Percentiles rank a stretch among this genome's conserved stretches.
These are phyloP conservation scores for Apteryx mantelli DNA, from an alignment of 2,113 vertebrate genomes.

Conservation along the genomic window DNA sequence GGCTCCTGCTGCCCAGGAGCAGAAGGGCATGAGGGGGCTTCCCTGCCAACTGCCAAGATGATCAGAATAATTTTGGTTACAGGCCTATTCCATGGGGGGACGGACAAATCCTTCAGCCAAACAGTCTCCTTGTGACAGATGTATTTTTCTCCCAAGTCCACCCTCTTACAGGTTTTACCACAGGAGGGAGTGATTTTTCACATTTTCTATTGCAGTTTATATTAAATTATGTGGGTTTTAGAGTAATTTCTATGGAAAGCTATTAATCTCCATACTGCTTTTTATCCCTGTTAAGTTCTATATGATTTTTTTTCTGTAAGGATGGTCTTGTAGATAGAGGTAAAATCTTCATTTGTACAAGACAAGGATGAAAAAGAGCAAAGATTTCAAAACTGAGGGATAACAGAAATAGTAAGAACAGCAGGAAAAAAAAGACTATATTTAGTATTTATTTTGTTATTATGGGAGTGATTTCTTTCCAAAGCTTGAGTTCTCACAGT, in stretches of 20 bases:
- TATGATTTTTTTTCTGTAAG: background rate
- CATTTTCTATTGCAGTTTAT: background rate
- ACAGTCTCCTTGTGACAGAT: background rate
- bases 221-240: background rate
- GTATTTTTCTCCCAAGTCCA: background rate
- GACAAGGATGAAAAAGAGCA: background rate
- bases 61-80: background rate
- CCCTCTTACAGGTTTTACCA: constrained; percentile 20
- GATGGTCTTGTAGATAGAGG: background rate
- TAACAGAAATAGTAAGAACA: background rate
- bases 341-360: background rate
- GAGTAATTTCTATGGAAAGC: background rate
- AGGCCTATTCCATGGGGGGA: background rate
- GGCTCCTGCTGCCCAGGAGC: background rate
- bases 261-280: background rate
- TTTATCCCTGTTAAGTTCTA: background rate
- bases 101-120: background rate
- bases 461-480: background rate
- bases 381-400: background rate
- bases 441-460: constrained; percentile 25
- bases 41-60: background rate
- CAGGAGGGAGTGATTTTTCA: constrained; percentile 59
- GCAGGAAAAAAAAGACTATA: background rate
- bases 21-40: background rate
- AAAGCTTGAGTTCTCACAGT: constrained; percentile 40